Percentiles rank a stretch among this genome's conserved stretches.
Evolutionary conservation across 2,113 vertebrate genomes (phyloP).

Genomic region (Zosterops japonicus): DNA sequence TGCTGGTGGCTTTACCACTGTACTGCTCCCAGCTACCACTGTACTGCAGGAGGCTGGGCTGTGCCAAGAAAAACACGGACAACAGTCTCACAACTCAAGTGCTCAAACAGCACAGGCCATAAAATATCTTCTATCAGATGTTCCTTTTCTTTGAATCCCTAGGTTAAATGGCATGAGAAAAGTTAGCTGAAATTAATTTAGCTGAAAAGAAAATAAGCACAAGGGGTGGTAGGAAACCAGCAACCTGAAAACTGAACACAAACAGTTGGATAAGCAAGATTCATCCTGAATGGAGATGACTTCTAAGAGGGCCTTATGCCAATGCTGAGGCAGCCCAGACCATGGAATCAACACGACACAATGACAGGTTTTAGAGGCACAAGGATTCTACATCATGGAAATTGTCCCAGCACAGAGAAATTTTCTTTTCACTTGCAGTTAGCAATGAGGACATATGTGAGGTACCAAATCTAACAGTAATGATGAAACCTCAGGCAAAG

Average conservation of each 20-base stretch:
- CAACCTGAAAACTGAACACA: not conserved
- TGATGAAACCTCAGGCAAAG: not conserved
- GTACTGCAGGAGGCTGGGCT: not conserved
- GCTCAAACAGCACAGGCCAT: not conserved
- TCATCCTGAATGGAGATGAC: not conserved
- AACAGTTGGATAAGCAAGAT: not conserved
- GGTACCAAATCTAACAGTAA: not conserved
- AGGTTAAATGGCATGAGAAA: slow-evolving; percentile 46
- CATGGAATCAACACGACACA: not conserved
- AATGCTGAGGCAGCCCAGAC: not conserved
- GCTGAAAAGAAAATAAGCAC: slow-evolving; percentile 41
- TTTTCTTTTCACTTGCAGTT: not conserved
- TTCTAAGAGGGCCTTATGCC: not conserved
- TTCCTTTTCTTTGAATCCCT: not conserved
- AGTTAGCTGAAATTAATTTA: slow-evolving; percentile 46
- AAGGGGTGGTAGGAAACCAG: not conserved
- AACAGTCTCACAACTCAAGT: slow-evolving; percentile 26
- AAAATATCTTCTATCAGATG: slow-evolving; percentile 49
- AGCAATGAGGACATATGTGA: not conserved
- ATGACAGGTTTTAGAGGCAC: not conserved
- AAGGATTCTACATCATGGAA: not conserved
- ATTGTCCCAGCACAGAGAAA: accelerated
- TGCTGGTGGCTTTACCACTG: slow-evolving; percentile 28
- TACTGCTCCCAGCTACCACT: slow-evolving; percentile 24
- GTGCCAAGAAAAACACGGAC: slow-evolving; percentile 54